Evolutionary conservation across 2,113 vertebrate species (phyloP).

Genomic region (Eulemur macaco): DNA sequence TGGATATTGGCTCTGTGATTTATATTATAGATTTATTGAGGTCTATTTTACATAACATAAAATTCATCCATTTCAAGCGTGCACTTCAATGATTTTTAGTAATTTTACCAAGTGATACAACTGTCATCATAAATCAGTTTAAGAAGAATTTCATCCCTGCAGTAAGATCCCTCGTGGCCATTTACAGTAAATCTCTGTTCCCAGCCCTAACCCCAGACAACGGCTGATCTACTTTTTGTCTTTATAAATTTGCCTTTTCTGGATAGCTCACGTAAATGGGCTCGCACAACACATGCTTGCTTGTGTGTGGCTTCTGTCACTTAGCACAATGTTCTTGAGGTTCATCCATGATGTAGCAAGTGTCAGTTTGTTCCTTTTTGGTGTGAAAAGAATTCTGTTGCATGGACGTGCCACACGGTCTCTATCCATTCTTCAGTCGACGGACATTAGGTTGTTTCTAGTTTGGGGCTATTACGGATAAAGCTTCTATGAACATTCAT

Average conservation of each 20-base stretch:
- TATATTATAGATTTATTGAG: background rate
- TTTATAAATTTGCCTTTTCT: background rate
- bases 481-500: background rate
- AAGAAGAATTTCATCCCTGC: background rate
- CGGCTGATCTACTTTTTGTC: background rate
- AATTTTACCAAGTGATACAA: background rate
- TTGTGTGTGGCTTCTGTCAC: background rate
- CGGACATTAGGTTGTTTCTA: background rate
- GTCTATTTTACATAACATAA: background rate
- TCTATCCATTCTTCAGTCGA: rapidly evolving
- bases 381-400: background rate
- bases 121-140: background rate
- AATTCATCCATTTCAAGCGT: background rate
- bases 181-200: background rate
- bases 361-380: background rate
- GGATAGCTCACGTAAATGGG: background rate
- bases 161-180: background rate
- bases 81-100: background rate
- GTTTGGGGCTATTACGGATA: background rate
- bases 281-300: too few relatives aligned
- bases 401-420: too few relatives aligned
- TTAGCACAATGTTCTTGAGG: background rate
- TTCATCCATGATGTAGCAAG: background rate
- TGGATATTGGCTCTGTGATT: background rate
- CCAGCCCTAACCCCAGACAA: background rate